Percentiles rank a stretch among this genome's conserved stretches.
Conservation (phyloP, 1,140 invertebrate genomes). For the Drosophila lini region DNA sequence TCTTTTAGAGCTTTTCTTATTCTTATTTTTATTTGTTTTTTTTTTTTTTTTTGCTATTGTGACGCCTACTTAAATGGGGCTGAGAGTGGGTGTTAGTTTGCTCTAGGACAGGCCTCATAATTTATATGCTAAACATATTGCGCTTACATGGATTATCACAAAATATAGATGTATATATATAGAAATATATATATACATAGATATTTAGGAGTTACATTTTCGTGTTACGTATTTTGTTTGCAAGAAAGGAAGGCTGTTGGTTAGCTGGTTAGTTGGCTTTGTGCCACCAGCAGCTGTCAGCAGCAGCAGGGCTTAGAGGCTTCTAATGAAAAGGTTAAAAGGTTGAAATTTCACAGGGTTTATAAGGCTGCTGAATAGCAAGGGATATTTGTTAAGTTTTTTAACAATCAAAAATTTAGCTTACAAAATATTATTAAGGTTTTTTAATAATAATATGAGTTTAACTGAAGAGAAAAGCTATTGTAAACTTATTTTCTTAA, state of each 20-base stretch:
- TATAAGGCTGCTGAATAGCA: not conserved
- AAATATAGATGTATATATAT: not conserved
- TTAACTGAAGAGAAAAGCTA: too few species aligned
- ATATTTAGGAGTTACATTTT: not conserved
- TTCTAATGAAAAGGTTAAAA: slow-evolving; percentile 43
- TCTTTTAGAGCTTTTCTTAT: not conserved
- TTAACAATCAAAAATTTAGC: not conserved
- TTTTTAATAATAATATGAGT: too few species aligned
- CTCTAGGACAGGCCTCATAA: slow-evolving; percentile 59
- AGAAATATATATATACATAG: not conserved
- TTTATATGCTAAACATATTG: slow-evolving; percentile 82
- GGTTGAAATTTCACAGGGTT: slow-evolving; percentile 9
- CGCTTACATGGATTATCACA: slow-evolving; percentile 70
- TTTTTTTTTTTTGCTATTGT: slow-evolving; percentile 44
- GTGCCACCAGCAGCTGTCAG: slow-evolving; percentile 15
- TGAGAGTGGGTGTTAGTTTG: slow-evolving; percentile 18
- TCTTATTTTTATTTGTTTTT: slow-evolving; percentile 5
- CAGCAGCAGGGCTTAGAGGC: slow-evolving; percentile 4
- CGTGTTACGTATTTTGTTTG: slow-evolving; percentile 37
- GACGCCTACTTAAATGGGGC: slow-evolving; percentile 50
- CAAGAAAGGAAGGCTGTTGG: slow-evolving; percentile 16
- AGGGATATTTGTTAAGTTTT: slow-evolving; percentile 5
- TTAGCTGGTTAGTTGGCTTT: slow-evolving; percentile 19
- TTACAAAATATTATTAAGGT: not conserved
- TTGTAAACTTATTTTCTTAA: too few species aligned